Conservation (phyloP, 2,888 invertebrate species). For the Schizaphis graminum region DNA sequence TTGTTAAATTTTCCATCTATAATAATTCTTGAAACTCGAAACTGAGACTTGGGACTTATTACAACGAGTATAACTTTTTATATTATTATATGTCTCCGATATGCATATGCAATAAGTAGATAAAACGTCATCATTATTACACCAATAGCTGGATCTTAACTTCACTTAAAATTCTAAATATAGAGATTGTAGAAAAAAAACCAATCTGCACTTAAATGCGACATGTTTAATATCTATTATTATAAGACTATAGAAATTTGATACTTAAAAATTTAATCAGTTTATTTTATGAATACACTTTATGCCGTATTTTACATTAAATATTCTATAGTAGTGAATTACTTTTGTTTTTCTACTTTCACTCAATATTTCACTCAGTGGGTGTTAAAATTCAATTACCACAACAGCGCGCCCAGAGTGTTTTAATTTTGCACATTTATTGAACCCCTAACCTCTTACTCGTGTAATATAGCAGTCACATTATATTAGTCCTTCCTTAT, state of each 20-base stretch:
- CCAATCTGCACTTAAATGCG: not conserved
- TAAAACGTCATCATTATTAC: too few relatives aligned
- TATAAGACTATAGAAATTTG: not conserved
- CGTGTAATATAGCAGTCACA: slow-evolving; percentile 33
- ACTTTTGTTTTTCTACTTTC: not conserved
- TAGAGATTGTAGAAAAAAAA: not conserved
- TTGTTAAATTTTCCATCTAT: not conserved
- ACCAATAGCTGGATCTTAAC: not conserved
- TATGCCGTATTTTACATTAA: not conserved
- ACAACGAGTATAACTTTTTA: not conserved
- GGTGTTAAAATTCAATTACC: slow-evolving; percentile 57
- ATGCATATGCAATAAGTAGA: not conserved
- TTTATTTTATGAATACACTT: not conserved
- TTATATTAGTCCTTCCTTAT: slow-evolving; percentile 11
- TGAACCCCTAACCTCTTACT: not conserved
- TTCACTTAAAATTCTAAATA: not conserved
- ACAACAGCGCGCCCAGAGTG: not conserved
- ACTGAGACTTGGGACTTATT: not conserved
- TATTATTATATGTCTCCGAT: not conserved
- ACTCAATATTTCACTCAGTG: slow-evolving; percentile 46
- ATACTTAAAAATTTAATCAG: not conserved
- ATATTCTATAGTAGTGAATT: slow-evolving; percentile 7
- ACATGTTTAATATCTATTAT: not conserved
- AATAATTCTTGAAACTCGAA: not conserved
- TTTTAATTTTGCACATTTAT: slow-evolving; percentile 31